Conservation (phyloP, 2,888 invertebrate species). For the Psylliodes chrysocephalus region DNA sequence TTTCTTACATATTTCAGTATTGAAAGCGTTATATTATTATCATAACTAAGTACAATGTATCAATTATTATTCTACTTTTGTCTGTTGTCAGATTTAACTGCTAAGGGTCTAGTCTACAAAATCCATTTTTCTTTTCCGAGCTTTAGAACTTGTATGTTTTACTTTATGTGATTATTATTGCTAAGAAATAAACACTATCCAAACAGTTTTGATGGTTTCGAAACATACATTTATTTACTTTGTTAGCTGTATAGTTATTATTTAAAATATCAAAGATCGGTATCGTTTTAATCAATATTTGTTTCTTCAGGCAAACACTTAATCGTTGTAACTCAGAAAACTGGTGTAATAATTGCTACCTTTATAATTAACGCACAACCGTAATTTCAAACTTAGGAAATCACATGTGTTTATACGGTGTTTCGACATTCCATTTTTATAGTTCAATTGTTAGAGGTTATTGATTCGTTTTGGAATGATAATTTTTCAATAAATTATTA, state of each 20-base stretch:
- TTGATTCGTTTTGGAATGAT: slow-evolving; percentile 11
- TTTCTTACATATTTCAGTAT: too few relatives aligned
- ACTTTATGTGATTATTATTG: too few relatives aligned
- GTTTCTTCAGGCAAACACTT: neutral
- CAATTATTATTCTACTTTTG: too few relatives aligned
- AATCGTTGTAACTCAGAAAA: too few relatives aligned
- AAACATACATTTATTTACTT: neutral
- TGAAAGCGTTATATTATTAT: too few relatives aligned
- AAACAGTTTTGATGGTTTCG: neutral
- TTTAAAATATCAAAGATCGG: neutral
- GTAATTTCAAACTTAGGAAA: slow-evolving; percentile 15
- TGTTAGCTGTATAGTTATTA: neutral
- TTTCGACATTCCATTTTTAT: slow-evolving; percentile 3
- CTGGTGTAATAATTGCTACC: too few relatives aligned
- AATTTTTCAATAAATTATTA: slow-evolving; percentile 6
- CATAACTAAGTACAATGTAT: too few relatives aligned
- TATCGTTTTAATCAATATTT: neutral
- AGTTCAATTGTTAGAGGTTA: slow-evolving; percentile 6
- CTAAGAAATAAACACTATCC: slow-evolving; percentile 20
- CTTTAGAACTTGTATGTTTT: too few relatives aligned
- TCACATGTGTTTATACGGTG: slow-evolving; percentile 2
- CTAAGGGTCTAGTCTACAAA: too few relatives aligned
- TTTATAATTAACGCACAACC: slow-evolving; percentile 18
- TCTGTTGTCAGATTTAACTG: too few relatives aligned
- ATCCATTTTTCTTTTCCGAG: too few relatives aligned